A percentile compares a stretch with the other conserved stretches of the same genome.
These are phyloP conservation scores for Melanerpes aurifrons DNA, from an alignment of 2,113 vertebrate species.

Conservation along the genomic window DNA sequence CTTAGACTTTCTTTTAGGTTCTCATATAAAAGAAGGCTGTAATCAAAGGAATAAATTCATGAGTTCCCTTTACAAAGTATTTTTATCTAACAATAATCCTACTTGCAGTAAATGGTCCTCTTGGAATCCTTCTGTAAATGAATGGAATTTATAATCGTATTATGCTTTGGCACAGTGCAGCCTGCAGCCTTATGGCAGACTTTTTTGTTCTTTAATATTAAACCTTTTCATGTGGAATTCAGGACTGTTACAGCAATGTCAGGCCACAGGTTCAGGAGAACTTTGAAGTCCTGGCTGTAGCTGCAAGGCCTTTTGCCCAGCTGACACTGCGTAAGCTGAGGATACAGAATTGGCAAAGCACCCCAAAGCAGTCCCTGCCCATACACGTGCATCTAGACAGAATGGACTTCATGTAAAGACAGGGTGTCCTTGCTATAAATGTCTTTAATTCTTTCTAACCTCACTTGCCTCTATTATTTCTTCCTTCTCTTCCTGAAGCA, in stretches of 20 bases:
- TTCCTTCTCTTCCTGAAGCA: neutral
- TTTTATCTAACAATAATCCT: constrained; percentile 54
- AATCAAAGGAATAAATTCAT: constrained; percentile 62
- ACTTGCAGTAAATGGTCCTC: constrained; percentile 44
- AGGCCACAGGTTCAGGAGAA: neutral
- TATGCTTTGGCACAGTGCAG: neutral
- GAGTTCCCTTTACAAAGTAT: constrained; percentile 36
- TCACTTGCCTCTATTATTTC: rapidly evolving
- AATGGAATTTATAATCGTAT: constrained; percentile 71
- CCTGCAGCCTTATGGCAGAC: neutral
- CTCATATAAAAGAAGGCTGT: constrained; percentile 5
- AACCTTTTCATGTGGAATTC: constrained; percentile 32
- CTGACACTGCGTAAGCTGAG: neutral
- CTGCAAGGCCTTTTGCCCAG: neutral
- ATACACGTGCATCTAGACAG: neutral
- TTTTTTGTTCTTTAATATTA: constrained; percentile 35
- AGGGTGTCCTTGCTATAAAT: neutral
- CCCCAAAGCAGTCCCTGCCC: neutral
- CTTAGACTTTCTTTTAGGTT: constrained; percentile 35
- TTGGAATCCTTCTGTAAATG: constrained; percentile 26
- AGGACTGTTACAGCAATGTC: neutral
- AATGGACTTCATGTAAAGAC: neutral
- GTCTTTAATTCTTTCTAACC: neutral
- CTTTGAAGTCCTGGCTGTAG: neutral
- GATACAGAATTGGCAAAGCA: neutral